phyloP scores from a whole-genome alignment of 2,113 vertebrate species.

The Alethe diademata region DNA sequence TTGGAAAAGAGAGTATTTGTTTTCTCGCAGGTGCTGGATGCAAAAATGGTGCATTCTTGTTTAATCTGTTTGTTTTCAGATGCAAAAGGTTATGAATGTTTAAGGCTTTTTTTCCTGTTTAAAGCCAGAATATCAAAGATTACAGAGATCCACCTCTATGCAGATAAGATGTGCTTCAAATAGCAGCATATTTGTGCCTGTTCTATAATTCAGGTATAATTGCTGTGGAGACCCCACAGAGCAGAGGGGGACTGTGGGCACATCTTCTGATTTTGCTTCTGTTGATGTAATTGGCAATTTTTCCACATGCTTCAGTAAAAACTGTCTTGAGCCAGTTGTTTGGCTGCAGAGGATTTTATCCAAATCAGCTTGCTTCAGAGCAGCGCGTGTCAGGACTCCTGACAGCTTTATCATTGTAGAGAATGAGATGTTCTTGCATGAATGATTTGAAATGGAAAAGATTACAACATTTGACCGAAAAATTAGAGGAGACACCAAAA shows the following conservation, averaged over 20 bases:
- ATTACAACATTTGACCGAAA: background rate
- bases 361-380: background rate
- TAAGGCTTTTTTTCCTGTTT: background rate
- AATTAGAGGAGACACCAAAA: background rate
- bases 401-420: slow-evolving; percentile 7
- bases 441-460: slow-evolving; percentile 35
- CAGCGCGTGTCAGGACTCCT: background rate
- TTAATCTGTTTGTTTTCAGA: slow-evolving; percentile 1
- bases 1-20: background rate
- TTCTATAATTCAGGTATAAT: background rate
- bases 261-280: background rate
- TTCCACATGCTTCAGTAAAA: background rate
- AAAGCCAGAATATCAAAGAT: background rate
- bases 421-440: background rate
- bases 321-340: background rate
- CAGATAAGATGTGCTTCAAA: background rate
- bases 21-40: background rate
- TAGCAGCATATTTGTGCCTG: background rate
- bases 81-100: background rate
- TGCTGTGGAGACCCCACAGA: background rate
- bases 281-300: background rate
- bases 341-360: background rate
- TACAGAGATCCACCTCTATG: background rate
- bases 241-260: background rate
- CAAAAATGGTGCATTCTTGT: background rate